These are phyloP conservation scores for Astropecten irregularis DNA, from an alignment of 53 echinoderm and acorn worm species.

Conservation along the genomic window DNA sequence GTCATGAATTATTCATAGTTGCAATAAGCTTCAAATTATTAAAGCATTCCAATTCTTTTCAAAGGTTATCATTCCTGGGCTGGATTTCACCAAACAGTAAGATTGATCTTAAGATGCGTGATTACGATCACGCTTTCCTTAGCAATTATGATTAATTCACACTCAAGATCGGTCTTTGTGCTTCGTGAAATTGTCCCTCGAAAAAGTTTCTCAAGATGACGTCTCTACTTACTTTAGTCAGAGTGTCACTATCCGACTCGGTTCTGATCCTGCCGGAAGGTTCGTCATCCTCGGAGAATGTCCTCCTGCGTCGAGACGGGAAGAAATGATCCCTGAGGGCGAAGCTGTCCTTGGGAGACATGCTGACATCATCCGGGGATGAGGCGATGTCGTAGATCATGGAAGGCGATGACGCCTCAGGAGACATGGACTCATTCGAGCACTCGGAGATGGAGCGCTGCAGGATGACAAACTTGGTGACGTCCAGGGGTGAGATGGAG, in stretches of 20 bases:
- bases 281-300: background rate
- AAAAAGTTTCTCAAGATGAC: too few relatives aligned
- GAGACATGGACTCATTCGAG: slow-evolving; percentile 56
- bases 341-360: slow-evolving; percentile 62
- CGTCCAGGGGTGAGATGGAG: slow-evolving; percentile 92
- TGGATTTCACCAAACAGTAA: too few relatives aligned
- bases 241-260: slow-evolving; percentile 66
- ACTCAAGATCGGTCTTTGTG: too few relatives aligned
- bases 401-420: slow-evolving; percentile 8
- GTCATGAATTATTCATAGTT: too few relatives aligned
- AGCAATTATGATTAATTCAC: too few relatives aligned
- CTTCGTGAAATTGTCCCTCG: too few relatives aligned
- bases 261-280: slow-evolving; percentile 1
- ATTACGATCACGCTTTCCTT: too few relatives aligned
- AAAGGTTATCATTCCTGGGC: too few relatives aligned
- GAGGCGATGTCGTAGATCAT: slow-evolving; percentile 60
- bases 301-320: slow-evolving; percentile 6
- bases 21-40: too few relatives aligned
- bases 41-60: too few relatives aligned
- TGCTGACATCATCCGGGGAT: slow-evolving; percentile 82
- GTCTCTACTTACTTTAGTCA: slow-evolving; percentile 67
- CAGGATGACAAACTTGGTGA: slow-evolving; percentile 82
- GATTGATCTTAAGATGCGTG: too few relatives aligned
- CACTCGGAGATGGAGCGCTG: slow-evolving; percentile 81
- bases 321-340: slow-evolving; percentile 29